Conservation (phyloP, 2,113 vertebrate genomes). For the Hiodon alosoides region DNA sequence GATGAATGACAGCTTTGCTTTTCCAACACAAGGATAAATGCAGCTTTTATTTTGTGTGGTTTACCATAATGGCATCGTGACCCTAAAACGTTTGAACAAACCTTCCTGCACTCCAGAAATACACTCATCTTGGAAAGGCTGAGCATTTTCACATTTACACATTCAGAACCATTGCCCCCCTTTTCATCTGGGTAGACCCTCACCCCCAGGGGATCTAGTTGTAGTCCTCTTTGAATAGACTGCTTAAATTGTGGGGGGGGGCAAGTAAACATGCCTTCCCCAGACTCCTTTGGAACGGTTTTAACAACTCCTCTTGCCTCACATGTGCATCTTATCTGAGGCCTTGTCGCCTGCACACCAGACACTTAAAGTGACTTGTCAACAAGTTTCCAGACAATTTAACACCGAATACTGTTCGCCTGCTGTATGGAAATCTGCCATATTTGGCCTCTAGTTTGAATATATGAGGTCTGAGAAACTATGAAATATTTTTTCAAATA, state of each 20-base stretch:
- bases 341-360: constrained; percentile 15
- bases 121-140: not conserved
- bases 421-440: constrained; percentile 11
- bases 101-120: not conserved
- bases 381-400: constrained; percentile 19
- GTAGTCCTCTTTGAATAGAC: not conserved
- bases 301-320: not conserved
- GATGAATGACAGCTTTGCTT: constrained; percentile 5
- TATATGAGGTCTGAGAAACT: not conserved
- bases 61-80: constrained; percentile 10
- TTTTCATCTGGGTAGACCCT: not conserved
- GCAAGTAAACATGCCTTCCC: constrained; percentile 2
- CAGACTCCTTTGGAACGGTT: not conserved
- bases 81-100: constrained; percentile 14
- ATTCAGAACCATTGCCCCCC: not conserved
- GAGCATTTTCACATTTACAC: not conserved
- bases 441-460: not conserved
- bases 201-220: not conserved
- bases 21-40: constrained; percentile 8
- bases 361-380: constrained; percentile 18
- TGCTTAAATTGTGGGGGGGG: not conserved
- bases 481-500: not conserved
- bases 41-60: constrained; percentile 14
- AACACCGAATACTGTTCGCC: constrained; percentile 4
- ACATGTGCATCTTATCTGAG: constrained; percentile 17